Conservation (phyloP, 2,888 invertebrate species). For the Rhagium mordax region DNA sequence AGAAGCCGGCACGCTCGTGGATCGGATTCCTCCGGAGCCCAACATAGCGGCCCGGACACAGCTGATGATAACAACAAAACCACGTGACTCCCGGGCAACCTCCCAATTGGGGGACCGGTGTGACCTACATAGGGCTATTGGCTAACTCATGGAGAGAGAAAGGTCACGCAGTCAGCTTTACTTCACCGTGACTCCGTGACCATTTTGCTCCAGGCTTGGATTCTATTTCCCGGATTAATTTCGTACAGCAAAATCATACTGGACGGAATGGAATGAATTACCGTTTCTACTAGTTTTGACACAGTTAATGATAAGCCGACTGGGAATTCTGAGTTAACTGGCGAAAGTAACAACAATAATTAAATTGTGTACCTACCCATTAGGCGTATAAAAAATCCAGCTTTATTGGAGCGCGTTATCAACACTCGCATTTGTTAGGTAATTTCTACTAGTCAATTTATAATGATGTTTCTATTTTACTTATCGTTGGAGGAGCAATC, state of each 20-base stretch:
- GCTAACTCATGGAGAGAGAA: constrained; percentile 64
- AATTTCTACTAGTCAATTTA: too few species aligned
- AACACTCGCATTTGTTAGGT: too few species aligned
- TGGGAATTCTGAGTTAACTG: too few species aligned
- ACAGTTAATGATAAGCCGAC: too few species aligned
- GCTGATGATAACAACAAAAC: constrained; percentile 81
- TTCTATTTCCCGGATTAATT: constrained; percentile 27
- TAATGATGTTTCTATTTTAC: too few species aligned
- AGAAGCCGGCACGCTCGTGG: constrained; percentile 43
- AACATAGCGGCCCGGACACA: constrained; percentile 71
- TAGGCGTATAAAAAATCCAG: too few species aligned
- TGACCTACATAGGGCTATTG: constrained; percentile 76
- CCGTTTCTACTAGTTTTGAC: too few species aligned
- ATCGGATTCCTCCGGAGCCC: constrained; percentile 46
- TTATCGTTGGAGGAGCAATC: too few species aligned
- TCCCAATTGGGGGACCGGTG: constrained; percentile 68
- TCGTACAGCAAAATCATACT: background rate
- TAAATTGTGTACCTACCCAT: too few species aligned
- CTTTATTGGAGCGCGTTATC: too few species aligned
- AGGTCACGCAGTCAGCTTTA: constrained; percentile 61
- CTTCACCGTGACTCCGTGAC: constrained; percentile 8
- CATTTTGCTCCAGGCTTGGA: constrained; percentile 25
- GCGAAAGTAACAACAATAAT: too few species aligned
- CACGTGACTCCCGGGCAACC: constrained; percentile 72
- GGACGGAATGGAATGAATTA: too few species aligned